Evolutionary conservation across 2,888 invertebrate species (phyloP), one percentile per base, ranked within the genome.

Genomic region (Muschampia plurimacula): DNA sequence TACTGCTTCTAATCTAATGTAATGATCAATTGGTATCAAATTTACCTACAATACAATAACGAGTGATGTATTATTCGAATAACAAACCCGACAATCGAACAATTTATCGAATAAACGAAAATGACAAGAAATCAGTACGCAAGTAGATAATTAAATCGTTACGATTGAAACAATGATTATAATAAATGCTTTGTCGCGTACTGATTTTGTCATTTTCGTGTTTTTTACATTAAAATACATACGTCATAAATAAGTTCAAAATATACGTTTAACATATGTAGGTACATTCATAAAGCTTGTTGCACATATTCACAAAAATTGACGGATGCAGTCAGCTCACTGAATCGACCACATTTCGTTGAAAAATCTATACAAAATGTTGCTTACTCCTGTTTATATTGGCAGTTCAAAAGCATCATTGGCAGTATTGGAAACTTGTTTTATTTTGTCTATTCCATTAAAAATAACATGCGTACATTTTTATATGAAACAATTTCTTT

Each of bases 1-100:
- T 92, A 93, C 91, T 93, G 92, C 80, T 89, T 86, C 89, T 91
- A 91, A 81, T 83, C 88, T 87, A 89, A 86, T 81, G 81, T 87
- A 84, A 87, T 84, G 82, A 87, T 86, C 83, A 82, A 86, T 85
- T 88, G 86, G 84, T 87, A 85, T 75, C 85, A 84, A 84, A 87
- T 89, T 87, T 78, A 78, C 76, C 79, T 89, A 89, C 84, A 86
- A 81, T 83, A 84, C 78, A 84, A 84, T 86, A 85, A 86, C 83
- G 84, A 89, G 84, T 85, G 83, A 86, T 86, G 83, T 85, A 62
- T 81, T 74, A 74, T 77, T 74, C 73, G 65, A 74, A 77, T 81
- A 84, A 82, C 81, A 81, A 84, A 84, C 84, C 78, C 81, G 81
- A 81, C 77, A 81, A 84, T 84, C 81, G 83, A 84, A 86, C 88